Conservation (phyloP, 2,888 invertebrate genomes). For the Oxytorus armatus region DNA sequence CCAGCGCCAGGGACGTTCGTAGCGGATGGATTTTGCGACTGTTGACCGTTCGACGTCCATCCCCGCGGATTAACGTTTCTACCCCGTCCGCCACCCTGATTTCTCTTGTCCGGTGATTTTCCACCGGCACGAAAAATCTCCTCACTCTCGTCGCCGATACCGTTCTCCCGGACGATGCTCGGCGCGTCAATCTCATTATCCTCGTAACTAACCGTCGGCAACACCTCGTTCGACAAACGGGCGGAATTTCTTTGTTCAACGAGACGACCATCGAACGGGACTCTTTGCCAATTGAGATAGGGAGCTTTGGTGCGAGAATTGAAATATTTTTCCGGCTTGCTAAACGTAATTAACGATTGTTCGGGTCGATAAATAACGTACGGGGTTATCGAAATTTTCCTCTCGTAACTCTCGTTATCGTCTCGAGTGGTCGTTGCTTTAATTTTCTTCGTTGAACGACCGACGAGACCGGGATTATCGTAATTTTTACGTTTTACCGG, state of each 20-base stretch:
- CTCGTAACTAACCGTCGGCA: background rate
- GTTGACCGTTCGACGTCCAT: conserved; percentile 78
- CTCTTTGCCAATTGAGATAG: too few species aligned
- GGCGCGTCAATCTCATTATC: conserved; percentile 18
- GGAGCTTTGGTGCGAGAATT: background rate
- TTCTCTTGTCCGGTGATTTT: conserved; percentile 39
- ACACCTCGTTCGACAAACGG: conserved; percentile 10
- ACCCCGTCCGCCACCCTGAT: too few species aligned
- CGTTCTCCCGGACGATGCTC: background rate
- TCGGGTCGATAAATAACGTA: conserved; percentile 43
- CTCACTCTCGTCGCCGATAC: conserved; percentile 31
- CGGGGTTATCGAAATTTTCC: conserved; percentile 49
- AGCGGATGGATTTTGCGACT: conserved; percentile 71
- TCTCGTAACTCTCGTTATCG: conserved; percentile 13
- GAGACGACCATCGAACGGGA: conserved; percentile 13
- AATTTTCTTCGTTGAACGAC: background rate
- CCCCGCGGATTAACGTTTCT: conserved; percentile 64
- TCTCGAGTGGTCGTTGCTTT: conserved; percentile 28
- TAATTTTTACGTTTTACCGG: conserved; percentile 21
- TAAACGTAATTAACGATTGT: background rate
- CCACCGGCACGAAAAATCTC: too few species aligned
- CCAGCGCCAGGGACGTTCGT: conserved; percentile 81
- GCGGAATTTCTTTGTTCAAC: conserved; percentile 10
- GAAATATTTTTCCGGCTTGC: background rate
- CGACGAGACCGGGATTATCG: too few species aligned